Evolutionary conservation across 2,888 invertebrate genomes (phyloP).

Genomic region (Cecidostiba fungosa): DNA sequence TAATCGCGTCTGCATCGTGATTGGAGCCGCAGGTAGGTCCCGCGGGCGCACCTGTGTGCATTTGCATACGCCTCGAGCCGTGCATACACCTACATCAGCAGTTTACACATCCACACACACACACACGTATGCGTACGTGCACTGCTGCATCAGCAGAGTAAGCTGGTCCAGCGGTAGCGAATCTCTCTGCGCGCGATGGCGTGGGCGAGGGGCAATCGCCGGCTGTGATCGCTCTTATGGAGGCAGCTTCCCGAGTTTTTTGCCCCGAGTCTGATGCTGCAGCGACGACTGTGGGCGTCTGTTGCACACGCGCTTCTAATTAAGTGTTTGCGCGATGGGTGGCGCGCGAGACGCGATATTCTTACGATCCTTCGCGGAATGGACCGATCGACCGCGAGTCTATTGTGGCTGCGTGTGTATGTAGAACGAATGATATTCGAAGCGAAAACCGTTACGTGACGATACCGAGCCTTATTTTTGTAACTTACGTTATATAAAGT

Average conservation of each 20-base stretch:
- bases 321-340: slow-evolving; percentile 71
- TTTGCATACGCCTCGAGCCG: slow-evolving; percentile 60
- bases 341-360: slow-evolving; percentile 60
- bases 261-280: background rate
- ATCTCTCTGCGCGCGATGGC: background rate
- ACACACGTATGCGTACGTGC: slow-evolving; percentile 62
- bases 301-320: slow-evolving; percentile 67
- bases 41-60: slow-evolving; percentile 64
- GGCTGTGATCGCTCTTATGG: slow-evolving; percentile 34
- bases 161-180: slow-evolving; percentile 46
- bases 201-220: slow-evolving; percentile 23
- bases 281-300: slow-evolving; percentile 44
- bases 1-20: slow-evolving; percentile 63
- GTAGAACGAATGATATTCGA: background rate
- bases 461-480: background rate
- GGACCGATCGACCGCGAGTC: background rate
- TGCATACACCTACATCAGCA: slow-evolving; percentile 45
- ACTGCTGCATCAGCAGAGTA: slow-evolving; percentile 19
- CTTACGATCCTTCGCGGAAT: slow-evolving; percentile 59
- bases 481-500: background rate
- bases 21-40: slow-evolving; percentile 65
- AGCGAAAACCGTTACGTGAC: background rate
- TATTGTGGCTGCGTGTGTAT: background rate
- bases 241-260: background rate
- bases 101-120: too few relatives aligned